Percentiles rank a stretch among this genome's conserved stretches.
These are phyloP conservation scores for Aplochiton taeniatus DNA, from an alignment of 2,797 vertebrate species.

Conservation along the genomic window DNA sequence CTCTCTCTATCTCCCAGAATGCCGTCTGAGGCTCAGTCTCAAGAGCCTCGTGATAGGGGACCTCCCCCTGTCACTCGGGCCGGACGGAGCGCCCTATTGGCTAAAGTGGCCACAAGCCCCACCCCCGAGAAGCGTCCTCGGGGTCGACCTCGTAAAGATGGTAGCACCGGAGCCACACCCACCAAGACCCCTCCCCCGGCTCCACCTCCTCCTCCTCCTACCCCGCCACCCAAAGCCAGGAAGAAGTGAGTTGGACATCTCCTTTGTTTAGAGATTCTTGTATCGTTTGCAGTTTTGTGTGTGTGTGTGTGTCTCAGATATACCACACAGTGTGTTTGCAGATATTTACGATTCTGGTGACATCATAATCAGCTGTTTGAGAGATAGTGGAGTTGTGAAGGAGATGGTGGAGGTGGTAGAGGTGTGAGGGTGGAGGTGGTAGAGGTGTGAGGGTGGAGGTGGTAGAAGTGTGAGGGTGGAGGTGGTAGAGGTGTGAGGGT, in stretches of 20 bases:
- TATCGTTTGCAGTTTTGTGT: slow-evolving; percentile 1
- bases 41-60: slow-evolving; percentile 81
- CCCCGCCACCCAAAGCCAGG: slow-evolving; percentile 24
- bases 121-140: slow-evolving; percentile 84
- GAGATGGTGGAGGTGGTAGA: neutral
- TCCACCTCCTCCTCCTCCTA: slow-evolving; percentile 30
- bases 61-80: slow-evolving; percentile 81
- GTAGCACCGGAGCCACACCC: slow-evolving; percentile 58
- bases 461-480: neutral
- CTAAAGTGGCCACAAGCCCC: slow-evolving; percentile 80
- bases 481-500: neutral
- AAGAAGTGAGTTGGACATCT: slow-evolving; percentile 50
- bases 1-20: slow-evolving; percentile 78
- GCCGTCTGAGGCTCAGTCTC: slow-evolving; percentile 92
- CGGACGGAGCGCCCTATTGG: slow-evolving; percentile 72
- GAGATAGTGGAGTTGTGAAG: no score
- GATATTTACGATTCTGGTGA: neutral
- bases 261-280: neutral
- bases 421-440: neutral
- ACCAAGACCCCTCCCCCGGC: slow-evolving; percentile 30
- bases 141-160: slow-evolving; percentile 91
- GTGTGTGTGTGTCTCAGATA: neutral
- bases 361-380: no score
- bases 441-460: neutral
- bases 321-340: slow-evolving; percentile 3